A percentile compares a stretch with the other conserved stretches of the same genome.
phyloP scores from a whole-genome alignment of 2,888 invertebrate species.

The Stenodema calcarata region DNA sequence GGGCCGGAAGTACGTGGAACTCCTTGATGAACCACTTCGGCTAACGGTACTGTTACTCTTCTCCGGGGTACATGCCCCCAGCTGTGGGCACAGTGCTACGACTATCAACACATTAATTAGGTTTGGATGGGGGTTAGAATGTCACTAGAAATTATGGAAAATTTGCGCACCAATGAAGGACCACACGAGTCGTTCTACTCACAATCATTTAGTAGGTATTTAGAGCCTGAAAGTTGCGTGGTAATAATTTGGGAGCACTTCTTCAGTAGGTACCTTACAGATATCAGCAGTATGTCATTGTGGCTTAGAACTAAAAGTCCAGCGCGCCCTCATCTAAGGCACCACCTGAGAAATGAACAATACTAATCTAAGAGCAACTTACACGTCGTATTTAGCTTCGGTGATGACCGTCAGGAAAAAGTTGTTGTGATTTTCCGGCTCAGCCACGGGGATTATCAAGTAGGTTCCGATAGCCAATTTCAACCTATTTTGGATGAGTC shows the following conservation, averaged over 20 bases:
- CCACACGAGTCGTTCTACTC: no score
- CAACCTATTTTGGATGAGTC: not conserved
- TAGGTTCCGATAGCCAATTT: slow-evolving; percentile 13
- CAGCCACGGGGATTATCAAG: slow-evolving; percentile 33
- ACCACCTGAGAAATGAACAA: no score
- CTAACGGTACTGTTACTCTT: not conserved
- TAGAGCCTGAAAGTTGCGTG: no score
- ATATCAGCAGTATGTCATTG: no score
- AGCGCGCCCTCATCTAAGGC: no score
- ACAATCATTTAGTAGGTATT: no score
- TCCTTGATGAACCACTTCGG: not conserved
- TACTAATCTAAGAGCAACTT: not conserved
- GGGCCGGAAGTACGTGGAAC: not conserved
- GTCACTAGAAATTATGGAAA: no score
- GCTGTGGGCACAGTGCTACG: not conserved
- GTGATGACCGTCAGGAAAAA: slow-evolving; percentile 1
- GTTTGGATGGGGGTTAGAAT: no score
- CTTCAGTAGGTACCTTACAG: no score
- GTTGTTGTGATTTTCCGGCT: slow-evolving; percentile 37
- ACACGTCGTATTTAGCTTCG: slow-evolving; percentile 28
- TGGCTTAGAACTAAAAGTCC: not conserved
- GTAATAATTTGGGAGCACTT: no score
- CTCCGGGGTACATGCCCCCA: not conserved
- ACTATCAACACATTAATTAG: not conserved
- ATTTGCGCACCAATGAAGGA: no score